phyloP scores from a whole-genome alignment of 2,113 vertebrate species.

The Myxocyprinus asiaticus region DNA sequence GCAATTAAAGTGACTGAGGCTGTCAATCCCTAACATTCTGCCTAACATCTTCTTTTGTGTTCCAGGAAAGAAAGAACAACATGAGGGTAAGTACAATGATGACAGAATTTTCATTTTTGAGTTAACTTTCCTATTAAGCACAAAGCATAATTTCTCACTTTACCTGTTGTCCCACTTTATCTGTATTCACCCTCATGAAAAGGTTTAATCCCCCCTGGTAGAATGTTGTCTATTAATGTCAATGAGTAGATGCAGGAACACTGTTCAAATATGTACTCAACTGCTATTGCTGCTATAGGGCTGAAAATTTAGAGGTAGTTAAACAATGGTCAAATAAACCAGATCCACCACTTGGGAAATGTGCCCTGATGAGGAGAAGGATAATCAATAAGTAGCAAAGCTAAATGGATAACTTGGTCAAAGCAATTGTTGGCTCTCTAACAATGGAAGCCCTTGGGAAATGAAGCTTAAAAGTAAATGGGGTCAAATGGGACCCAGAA shows the following conservation, averaged over 20 bases:
- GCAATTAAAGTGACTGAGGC: too few relatives aligned
- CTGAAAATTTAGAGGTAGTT: background rate
- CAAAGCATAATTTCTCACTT: too few relatives aligned
- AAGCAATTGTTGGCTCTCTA: slow-evolving; percentile 13
- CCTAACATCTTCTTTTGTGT: too few relatives aligned
- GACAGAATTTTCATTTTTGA: too few relatives aligned
- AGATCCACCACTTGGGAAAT: slow-evolving; percentile 8
- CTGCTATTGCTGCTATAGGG: background rate
- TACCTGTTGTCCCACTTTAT: too few relatives aligned
- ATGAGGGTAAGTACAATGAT: too few relatives aligned
- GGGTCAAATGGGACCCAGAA: background rate
- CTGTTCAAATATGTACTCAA: background rate
- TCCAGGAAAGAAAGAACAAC: too few relatives aligned
- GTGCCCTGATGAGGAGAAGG: background rate
- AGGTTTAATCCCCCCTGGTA: too few relatives aligned
- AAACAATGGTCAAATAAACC: background rate
- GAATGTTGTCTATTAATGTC: background rate
- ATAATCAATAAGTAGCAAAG: slow-evolving; percentile 46
- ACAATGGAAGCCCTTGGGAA: slow-evolving; percentile 29
- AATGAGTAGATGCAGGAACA: background rate
- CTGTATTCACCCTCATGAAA: too few relatives aligned
- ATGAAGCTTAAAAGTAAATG: too few relatives aligned
- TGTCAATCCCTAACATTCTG: too few relatives aligned
- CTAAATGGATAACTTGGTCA: slow-evolving; percentile 9
- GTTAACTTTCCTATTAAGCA: too few relatives aligned